Evolutionary conservation across 2,888 invertebrate genomes (phyloP), one percentile per base, ranked within the genome.

Genomic region (Cerastis rubricosa): DNA sequence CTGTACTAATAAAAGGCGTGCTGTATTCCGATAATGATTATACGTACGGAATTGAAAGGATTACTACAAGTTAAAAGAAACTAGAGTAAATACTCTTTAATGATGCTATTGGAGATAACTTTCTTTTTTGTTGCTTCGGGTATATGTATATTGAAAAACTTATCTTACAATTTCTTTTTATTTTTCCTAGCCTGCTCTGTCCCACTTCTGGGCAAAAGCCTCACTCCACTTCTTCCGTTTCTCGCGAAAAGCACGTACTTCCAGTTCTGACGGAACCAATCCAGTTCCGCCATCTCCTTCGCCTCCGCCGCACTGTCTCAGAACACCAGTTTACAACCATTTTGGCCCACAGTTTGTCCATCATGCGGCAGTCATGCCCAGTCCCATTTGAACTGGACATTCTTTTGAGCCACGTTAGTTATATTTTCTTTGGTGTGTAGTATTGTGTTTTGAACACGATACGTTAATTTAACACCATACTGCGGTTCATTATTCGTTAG

Each of bases 1-100:
- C 67, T 67, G 57, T 64, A 43, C 59, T 79, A 67, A 79, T 87
- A 71, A 65, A 51, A 64, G 45, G 45, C 57, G 25, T 57, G 45
- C 49, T 69, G 35, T 63, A 66, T 86, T 64, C 12, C 35, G 29
- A 71, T 64, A 64, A 57, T 49, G 45, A n/a, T 70, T 61, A 35
- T 19, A 61, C 19, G 14, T 59, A 54, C 8, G 25, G n/a, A 59
- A 45, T 59, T 77, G 22, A 78, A 76, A 69, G 19, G 45, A 40
- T 77, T 67, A 7, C 17, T 63, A 8, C 12, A 17, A 68, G 22
- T 45, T 22, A 43, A 64, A 71, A 61, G 11, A n/a, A 51, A 45
- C 22, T 35, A 1, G 22, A 11, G 25, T 35, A 29, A 35, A 57
- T 54, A 29, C 17, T 25, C 17, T 51, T 35, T 40, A n/a, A 19